phyloP scores from a whole-genome alignment of 2,797 vertebrate species.

The Siniperca scherzeri region DNA sequence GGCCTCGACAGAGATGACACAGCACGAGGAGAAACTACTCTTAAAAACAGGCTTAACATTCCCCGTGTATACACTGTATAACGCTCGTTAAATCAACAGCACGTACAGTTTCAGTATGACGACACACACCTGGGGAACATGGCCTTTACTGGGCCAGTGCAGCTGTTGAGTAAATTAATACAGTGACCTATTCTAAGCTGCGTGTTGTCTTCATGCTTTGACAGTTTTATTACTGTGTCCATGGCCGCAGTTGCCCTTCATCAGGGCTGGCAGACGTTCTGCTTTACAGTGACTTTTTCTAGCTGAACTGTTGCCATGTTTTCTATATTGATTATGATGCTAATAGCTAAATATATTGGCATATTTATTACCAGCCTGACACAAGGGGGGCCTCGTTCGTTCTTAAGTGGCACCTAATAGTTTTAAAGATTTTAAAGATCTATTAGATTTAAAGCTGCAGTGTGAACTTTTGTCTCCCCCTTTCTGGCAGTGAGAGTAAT shows the following conservation, averaged over 20 bases:
- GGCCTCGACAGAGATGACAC: background rate
- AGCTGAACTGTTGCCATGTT: background rate
- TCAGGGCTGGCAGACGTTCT: background rate
- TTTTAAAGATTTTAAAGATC: too few species aligned
- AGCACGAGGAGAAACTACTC: background rate
- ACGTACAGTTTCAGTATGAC: conserved; percentile 3
- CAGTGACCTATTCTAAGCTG: conserved; percentile 51
- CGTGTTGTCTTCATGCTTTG: conserved; percentile 9
- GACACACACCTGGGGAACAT: conserved; percentile 51
- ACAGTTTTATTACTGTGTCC: conserved; percentile 45
- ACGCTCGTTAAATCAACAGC: conserved; percentile 18
- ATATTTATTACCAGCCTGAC: background rate
- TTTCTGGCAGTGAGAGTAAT: too few species aligned
- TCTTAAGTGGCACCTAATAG: too few species aligned
- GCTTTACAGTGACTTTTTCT: background rate
- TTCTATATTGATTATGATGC: background rate
- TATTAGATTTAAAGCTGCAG: too few species aligned
- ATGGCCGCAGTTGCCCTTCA: background rate
- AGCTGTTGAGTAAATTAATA: conserved; percentile 49
- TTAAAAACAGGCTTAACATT: background rate
- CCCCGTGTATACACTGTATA: background rate
- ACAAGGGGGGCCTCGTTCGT: too few species aligned
- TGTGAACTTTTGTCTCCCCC: too few species aligned
- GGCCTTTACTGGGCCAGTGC: conserved; percentile 52
- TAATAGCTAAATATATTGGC: background rate